Evolutionary conservation across 2,888 invertebrate species (phyloP), one percentile per base, ranked within the genome.

Genomic region (Clistopyga incitator): DNA sequence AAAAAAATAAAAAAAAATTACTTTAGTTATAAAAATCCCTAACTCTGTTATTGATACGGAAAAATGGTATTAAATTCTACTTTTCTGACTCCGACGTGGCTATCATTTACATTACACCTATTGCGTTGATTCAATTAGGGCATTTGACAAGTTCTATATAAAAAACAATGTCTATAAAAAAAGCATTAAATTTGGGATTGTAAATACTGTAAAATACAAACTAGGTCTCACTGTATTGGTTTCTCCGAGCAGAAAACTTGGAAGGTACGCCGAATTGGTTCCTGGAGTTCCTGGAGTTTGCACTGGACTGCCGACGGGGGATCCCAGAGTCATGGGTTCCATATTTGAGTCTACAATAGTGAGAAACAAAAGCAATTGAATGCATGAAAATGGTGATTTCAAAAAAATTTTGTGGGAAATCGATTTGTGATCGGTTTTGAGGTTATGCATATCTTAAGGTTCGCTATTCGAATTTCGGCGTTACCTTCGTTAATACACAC

Each of bases 311-410:
- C 92, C 92, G n/a, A 92, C 91, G 0, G 94, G 94, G 42, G 94
- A 94, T 84, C 97, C 97, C 87, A 97, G 93, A 75, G 96, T 95
- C 97, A 97, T 97, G 70, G 97, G 97, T 92, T 97, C 97, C 97
- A 97, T 97, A 92, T 93, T 38, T 29, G 23, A 23, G 34, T 64
- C 68, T 75, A 18, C 6, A 59, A 59, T 77, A 0, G 2, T 10
- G 20, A 65, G 18, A 64, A 52, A 52, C 15, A 18, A 80, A 81
- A 64, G 54, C 18, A 54, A 70, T 65, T 18, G 18, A 61, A 50
- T 50, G 23, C 42, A 72, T 50, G 10, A 56, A 52, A 45, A 61
- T 15, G 11, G 45, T 11, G 15, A 23, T 68, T 38, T 6, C n/a
- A 29, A 25, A 34, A 54, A 10, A 54, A 11, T 67, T 13, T 2